Conservation (phyloP, 1,140 invertebrate genomes). For the Drosophila takahashii region DNA sequence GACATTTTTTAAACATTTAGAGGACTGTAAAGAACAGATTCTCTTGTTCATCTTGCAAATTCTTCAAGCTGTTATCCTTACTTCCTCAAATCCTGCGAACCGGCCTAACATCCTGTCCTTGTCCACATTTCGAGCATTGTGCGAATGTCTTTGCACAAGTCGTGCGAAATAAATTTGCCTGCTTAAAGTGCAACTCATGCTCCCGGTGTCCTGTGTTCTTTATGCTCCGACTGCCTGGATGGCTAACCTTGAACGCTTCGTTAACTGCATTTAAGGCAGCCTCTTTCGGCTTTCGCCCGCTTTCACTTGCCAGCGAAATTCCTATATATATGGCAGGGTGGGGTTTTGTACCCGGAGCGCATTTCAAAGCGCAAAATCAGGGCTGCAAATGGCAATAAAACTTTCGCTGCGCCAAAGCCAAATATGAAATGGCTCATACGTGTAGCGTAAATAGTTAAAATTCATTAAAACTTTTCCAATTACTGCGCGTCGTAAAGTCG, state of each 20-base stretch:
- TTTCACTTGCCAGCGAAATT: slow-evolving; percentile 9
- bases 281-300: slow-evolving; percentile 1
- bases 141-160: slow-evolving; percentile 58
- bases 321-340: slow-evolving; percentile 9
- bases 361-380: slow-evolving; percentile 57
- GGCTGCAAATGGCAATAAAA: slow-evolving; percentile 69
- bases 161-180: slow-evolving; percentile 76
- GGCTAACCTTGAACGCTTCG: slow-evolving; percentile 68
- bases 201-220: slow-evolving; percentile 26
- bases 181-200: slow-evolving; percentile 69
- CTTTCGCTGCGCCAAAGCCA: slow-evolving; percentile 45
- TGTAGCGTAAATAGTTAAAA: slow-evolving; percentile 67
- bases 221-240: slow-evolving; percentile 18
- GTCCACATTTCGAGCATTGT: slow-evolving; percentile 45
- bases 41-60: neutral
- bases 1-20: too few relatives aligned
- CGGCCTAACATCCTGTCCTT: slow-evolving; percentile 14
- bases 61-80: too few relatives aligned
- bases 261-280: slow-evolving; percentile 63
- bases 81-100: too few relatives aligned
- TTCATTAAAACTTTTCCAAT: slow-evolving; percentile 78
- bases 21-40: too few relatives aligned
- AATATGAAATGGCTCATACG: slow-evolving; percentile 62
- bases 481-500: slow-evolving; percentile 47
- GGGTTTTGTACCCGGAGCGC: slow-evolving; percentile 7